Conservation (phyloP, 2,113 vertebrate genomes). For the Strix uralensis region DNA sequence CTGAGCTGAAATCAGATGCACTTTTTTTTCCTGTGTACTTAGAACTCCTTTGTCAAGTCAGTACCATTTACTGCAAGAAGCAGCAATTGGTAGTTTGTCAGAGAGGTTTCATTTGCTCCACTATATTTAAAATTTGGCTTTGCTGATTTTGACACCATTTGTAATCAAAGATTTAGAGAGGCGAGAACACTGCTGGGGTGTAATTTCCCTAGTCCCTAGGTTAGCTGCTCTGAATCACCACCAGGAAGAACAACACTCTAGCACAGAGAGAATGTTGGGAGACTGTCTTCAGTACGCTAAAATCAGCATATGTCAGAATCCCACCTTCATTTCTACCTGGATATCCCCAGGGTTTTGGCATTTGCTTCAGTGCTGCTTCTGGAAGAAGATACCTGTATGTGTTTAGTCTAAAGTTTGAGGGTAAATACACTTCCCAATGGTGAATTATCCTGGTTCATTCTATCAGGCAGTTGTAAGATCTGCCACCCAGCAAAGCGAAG, state of each 20-base stretch:
- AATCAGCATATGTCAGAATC: background rate
- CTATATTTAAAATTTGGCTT: background rate
- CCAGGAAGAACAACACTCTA: background rate
- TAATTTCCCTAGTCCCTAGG: background rate
- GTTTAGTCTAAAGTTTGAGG: background rate
- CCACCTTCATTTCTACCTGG: background rate
- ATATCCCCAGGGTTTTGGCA: background rate
- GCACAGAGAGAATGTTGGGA: background rate
- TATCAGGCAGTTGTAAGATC: background rate
- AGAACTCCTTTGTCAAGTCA: background rate
- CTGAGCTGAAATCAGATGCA: background rate
- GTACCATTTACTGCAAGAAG: background rate
- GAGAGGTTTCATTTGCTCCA: background rate
- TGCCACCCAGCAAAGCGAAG: background rate
- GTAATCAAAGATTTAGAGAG: background rate
- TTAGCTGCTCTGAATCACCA: background rate
- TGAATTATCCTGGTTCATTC: background rate
- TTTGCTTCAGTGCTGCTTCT: background rate
- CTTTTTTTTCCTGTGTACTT: background rate
- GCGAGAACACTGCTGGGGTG: background rate
- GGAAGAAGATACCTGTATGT: background rate
- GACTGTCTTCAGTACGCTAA: background rate
- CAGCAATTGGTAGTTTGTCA: background rate
- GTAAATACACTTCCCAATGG: background rate
- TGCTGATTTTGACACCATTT: background rate